These are phyloP conservation scores for Atrina japonica DNA, from an alignment of 2,888 invertebrate species.

Conservation along the genomic window DNA sequence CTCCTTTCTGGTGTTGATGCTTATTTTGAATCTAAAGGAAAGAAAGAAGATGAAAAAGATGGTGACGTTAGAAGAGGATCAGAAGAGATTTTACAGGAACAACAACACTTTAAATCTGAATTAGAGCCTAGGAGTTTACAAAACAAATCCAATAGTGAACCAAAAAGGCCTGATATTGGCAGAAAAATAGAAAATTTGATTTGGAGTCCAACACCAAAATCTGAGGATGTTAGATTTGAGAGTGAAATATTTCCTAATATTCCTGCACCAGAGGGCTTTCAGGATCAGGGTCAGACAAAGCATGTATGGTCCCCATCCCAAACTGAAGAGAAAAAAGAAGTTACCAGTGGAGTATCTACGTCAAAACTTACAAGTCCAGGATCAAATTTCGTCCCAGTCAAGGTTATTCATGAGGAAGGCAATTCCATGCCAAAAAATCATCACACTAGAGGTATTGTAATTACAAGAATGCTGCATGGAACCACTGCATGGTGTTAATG, in stretches of 20 bases:
- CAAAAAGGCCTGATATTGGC: slow-evolving; percentile 18
- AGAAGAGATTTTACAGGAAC: neutral
- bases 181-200: slow-evolving; percentile 21
- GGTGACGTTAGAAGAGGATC: neutral
- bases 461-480: too few species aligned
- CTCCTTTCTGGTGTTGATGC: slow-evolving; percentile 30
- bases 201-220: slow-evolving; percentile 18
- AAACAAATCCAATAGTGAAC: neutral
- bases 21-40: slow-evolving; percentile 26
- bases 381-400: neutral
- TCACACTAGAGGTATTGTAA: too few species aligned
- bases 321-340: too few species aligned
- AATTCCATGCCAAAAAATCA: neutral
- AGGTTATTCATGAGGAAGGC: neutral
- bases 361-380: too few species aligned
- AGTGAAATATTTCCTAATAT: slow-evolving; percentile 15
- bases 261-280: slow-evolving; percentile 28
- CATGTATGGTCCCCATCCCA: too few species aligned
- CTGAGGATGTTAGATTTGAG: slow-evolving; percentile 3
- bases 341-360: too few species aligned
- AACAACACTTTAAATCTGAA: neutral
- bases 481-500: too few species aligned
- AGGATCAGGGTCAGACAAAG: neutral
- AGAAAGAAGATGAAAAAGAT: slow-evolving; percentile 18
- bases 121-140: neutral